Conservation (phyloP, 2,797 vertebrate species). For the Kryptolebias ocellatus region DNA sequence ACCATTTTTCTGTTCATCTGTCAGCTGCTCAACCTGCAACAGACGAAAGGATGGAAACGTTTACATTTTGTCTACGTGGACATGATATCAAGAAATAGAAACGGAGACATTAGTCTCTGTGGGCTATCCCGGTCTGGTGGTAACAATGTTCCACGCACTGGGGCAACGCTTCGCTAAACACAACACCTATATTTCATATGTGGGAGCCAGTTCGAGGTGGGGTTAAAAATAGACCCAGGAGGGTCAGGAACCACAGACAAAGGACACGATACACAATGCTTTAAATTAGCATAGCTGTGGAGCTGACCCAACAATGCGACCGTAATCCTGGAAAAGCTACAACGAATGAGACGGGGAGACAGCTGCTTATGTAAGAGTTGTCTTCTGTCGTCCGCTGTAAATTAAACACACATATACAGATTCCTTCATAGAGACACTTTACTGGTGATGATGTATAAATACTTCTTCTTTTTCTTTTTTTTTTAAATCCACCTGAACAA, state of each 20-base stretch:
- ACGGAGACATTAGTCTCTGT: constrained; percentile 1
- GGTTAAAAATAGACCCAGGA: constrained; percentile 76
- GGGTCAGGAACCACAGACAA: constrained; percentile 74
- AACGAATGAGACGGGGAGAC: constrained; percentile 78
- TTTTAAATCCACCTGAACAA: constrained; percentile 45
- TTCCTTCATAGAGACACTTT: constrained; percentile 15
- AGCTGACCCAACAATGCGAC: constrained; percentile 76
- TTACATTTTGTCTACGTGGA: neutral
- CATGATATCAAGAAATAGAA: constrained; percentile 3
- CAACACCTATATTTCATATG: constrained; percentile 37
- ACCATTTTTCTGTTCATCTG: constrained; percentile 87
- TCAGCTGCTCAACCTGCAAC: constrained; percentile 84
- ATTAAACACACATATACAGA: constrained; percentile 59
- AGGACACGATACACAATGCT: constrained; percentile 70
- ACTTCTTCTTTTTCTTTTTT: constrained; percentile 8
- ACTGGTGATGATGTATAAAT: constrained; percentile 58
- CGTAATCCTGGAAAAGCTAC: constrained; percentile 82
- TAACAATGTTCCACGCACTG: no score
- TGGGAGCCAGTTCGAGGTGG: constrained; percentile 55
- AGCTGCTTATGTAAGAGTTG: constrained; percentile 82
- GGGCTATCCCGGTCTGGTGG: neutral
- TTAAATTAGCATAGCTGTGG: constrained; percentile 81
- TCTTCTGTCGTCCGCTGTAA: constrained; percentile 65
- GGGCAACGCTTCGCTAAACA: no score
- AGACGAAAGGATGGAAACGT: constrained; percentile 5